Evolutionary conservation across 2,113 vertebrate genomes (phyloP), one percentile per base, ranked within the genome.

Genomic region (Macrotus californicus): DNA sequence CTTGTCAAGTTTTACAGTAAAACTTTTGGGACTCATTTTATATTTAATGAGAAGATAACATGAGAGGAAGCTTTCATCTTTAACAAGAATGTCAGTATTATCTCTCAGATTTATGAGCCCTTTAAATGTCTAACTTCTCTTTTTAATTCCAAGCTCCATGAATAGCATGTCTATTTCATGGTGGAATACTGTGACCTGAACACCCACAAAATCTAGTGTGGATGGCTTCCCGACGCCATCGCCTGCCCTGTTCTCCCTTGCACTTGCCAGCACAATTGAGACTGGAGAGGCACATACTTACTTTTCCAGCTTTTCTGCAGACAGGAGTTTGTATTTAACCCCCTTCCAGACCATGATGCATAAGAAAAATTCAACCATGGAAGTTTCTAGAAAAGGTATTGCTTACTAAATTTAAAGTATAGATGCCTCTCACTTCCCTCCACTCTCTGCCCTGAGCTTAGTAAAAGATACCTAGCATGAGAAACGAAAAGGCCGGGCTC

Each of bases 1-100:
- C 94, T 76, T 94, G 24, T 73, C 83, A 67, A 94, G 31, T 14
- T 81, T 85, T 84, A 56, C 7, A n/a, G 8, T 76, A 92, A 94
- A 85, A 7, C 18, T 67, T 64, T 80, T 70, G 18, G 13, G 7
- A 52, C 3, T 80, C 29, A 52, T 64, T 91, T 92, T 92, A 61
- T 67, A 85, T 69, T 87, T 82, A 93, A 59, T 43, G 41, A 41
- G 39, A 89, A 79, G 48, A 73, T 79, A 96, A 75, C 88, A 82
- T 89, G 80, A 80, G 56, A 80, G 43, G 50, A 50, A 43, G 8
- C 50, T 93, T 85, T 89, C 3, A 24, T 93, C 22, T 91, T 93
- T 70, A 77, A 64, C 34, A 77, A 64, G 39, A 80, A 88, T 56
- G 43, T 56, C 36, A 56, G 26, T 56, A 31, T 46, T 41, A 39